Percentiles rank a stretch among this genome's conserved stretches.
phyloP scores from a whole-genome alignment of 2,888 invertebrate species.

The Noctuana brunneofusca region DNA sequence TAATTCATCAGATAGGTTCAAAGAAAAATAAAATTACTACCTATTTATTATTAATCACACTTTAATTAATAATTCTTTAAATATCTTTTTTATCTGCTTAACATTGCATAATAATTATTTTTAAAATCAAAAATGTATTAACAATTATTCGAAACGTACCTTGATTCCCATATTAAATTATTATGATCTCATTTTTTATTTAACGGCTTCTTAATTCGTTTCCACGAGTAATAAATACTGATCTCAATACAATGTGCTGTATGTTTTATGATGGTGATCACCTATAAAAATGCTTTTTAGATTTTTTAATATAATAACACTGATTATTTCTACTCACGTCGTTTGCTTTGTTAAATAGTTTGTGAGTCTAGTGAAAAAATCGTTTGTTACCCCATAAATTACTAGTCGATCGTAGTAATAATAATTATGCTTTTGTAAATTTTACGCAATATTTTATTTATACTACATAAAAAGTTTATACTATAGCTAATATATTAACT shows the following conservation, averaged over 20 bases:
- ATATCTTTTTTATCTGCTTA: background rate
- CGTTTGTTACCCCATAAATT: slow-evolving; percentile 67
- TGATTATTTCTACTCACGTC: background rate
- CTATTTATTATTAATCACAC: background rate
- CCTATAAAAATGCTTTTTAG: too few species aligned
- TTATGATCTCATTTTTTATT: background rate
- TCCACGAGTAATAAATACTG: background rate
- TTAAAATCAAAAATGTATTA: too few species aligned
- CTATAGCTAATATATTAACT: slow-evolving; percentile 7
- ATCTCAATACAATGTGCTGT: too few species aligned
- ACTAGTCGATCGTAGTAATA: slow-evolving; percentile 67
- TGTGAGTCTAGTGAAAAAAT: slow-evolving; percentile 50
- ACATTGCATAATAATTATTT: background rate
- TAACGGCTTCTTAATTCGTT: background rate
- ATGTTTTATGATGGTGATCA: background rate
- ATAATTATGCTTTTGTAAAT: slow-evolving; percentile 67
- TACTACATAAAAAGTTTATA: slow-evolving; percentile 34
- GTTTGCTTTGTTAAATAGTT: slow-evolving; percentile 36
- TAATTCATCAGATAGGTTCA: too few species aligned
- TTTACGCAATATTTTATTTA: slow-evolving; percentile 45
- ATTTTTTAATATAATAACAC: too few species aligned
- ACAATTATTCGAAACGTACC: background rate
- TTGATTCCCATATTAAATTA: background rate
- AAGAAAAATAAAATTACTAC: background rate
- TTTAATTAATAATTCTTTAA: background rate